These are phyloP conservation scores for Porites cylindrica DNA, from an alignment of 92 coral and sea anemone genomes.

Conservation along the genomic window DNA sequence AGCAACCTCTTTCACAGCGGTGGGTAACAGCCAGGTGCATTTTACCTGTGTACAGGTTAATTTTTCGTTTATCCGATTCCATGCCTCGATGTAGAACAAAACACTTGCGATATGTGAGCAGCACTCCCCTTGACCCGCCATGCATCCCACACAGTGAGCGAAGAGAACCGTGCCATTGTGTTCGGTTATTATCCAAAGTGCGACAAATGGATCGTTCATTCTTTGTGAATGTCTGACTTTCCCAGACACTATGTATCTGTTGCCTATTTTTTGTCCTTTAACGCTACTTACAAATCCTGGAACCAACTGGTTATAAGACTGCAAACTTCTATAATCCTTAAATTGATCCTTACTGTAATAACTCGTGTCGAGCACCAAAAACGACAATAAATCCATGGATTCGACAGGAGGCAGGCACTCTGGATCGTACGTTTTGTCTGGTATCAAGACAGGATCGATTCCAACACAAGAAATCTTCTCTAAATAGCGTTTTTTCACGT, in stretches of 20 bases:
- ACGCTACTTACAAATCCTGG: constrained; percentile 60
- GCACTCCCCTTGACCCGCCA: constrained; percentile 74
- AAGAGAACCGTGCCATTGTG: constrained; percentile 56
- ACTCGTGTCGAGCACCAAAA: constrained; percentile 62
- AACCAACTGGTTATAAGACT: constrained; percentile 63
- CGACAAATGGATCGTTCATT: constrained; percentile 55
- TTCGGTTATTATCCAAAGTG: constrained; percentile 61
- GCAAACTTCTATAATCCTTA: constrained; percentile 59
- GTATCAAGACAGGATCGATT: constrained; percentile 31
- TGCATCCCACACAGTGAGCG: constrained; percentile 64
- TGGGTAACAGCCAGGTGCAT: constrained; percentile 60
- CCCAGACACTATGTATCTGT: constrained; percentile 55
- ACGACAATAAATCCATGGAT: constrained; percentile 48
- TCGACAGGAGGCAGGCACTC: constrained; percentile 63
- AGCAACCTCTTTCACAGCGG: constrained; percentile 45
- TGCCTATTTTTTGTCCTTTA: constrained; percentile 48
- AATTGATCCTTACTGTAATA: constrained; percentile 66
- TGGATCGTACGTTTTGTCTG: constrained; percentile 38
- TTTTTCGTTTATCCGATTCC: constrained; percentile 45
- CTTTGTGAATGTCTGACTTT: constrained; percentile 67
- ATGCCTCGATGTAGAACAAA: constrained; percentile 65
- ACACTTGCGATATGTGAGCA: constrained; percentile 70
- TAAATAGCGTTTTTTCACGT: constrained; percentile 40
- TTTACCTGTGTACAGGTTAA: constrained; percentile 51
- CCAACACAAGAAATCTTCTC: constrained; percentile 51